These are phyloP conservation scores for Autographa gamma DNA, from an alignment of 2,888 invertebrate species.

Conservation along the genomic window DNA sequence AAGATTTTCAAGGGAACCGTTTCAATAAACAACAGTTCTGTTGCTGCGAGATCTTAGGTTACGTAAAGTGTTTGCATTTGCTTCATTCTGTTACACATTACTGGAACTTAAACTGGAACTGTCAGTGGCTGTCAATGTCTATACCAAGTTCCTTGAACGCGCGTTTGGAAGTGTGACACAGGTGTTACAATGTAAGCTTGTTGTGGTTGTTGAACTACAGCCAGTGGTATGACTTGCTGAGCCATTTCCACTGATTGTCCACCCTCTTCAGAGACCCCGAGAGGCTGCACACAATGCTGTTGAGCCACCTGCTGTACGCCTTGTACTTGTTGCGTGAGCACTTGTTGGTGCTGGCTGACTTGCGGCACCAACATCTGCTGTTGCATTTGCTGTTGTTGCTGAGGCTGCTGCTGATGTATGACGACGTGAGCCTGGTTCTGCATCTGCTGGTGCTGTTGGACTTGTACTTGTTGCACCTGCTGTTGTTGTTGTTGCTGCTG, in stretches of 20 bases:
- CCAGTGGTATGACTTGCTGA: constrained; percentile 90
- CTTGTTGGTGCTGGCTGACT: constrained; percentile 87
- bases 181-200: constrained; percentile 91
- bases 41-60: constrained; percentile 69
- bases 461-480: constrained; percentile 81
- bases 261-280: constrained; percentile 84
- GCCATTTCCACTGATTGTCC: constrained; percentile 90
- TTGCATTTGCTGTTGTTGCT: constrained; percentile 79
- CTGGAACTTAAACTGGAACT: constrained; percentile 49
- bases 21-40: constrained; percentile 65
- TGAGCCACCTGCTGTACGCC: constrained; percentile 83
- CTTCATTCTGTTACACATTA: constrained; percentile 48
- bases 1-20: constrained; percentile 59
- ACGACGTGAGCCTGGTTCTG: constrained; percentile 81
- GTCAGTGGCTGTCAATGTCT: constrained; percentile 79
- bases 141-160: constrained; percentile 90
- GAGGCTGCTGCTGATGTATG: constrained; percentile 80
- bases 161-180: constrained; percentile 90
- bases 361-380: constrained; percentile 87
- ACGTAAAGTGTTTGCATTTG: constrained; percentile 65
- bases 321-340: constrained; percentile 82
- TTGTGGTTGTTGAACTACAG: constrained; percentile 90
- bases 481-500: constrained; percentile 81
- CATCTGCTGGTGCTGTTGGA: constrained; percentile 84
- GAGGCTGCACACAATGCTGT: constrained; percentile 85